Conservation (phyloP, 2,888 invertebrate species). For the Heterodera filipjevi region DNA sequence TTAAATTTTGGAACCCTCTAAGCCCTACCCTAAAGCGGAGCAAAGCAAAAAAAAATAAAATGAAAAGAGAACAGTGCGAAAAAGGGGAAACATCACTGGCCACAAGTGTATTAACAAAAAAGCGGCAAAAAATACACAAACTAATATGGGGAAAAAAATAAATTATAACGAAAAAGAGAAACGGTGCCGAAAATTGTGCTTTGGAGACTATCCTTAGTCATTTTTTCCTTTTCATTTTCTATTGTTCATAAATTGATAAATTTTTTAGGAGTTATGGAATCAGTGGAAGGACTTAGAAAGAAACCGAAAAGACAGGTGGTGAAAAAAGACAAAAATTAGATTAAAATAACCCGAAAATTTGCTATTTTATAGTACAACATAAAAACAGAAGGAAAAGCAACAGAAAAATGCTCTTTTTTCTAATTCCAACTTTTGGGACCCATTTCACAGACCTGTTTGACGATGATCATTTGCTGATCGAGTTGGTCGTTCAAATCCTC, state of each 20-base stretch:
- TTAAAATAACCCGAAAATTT: neutral
- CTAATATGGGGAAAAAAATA: too few species aligned
- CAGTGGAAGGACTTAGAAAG: too few species aligned
- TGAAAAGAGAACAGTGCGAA: neutral
- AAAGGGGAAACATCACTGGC: neutral
- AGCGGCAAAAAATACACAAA: too few species aligned
- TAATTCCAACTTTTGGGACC: neutral
- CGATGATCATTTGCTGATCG: neutral
- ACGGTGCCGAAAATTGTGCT: too few species aligned
- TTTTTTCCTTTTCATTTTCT: too few species aligned
- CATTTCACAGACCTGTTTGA: neutral
- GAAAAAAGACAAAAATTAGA: neutral
- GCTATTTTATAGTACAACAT: neutral
- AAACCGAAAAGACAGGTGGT: neutral
- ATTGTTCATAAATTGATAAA: too few species aligned
- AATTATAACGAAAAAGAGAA: too few species aligned
- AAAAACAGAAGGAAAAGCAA: neutral
- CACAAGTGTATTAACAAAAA: neutral
- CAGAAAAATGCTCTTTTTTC: neutral
- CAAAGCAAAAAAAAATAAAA: neutral
- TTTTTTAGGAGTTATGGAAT: too few species aligned
- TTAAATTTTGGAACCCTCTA: slow-evolving; percentile 1
- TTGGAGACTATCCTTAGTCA: too few species aligned
- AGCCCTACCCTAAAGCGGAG: slow-evolving; percentile 9
- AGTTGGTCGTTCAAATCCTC: slow-evolving; percentile 5